Base-by-base conservation (phyloP, 2,888 invertebrate species). In the Caenorhabditis uteleia region DNA sequence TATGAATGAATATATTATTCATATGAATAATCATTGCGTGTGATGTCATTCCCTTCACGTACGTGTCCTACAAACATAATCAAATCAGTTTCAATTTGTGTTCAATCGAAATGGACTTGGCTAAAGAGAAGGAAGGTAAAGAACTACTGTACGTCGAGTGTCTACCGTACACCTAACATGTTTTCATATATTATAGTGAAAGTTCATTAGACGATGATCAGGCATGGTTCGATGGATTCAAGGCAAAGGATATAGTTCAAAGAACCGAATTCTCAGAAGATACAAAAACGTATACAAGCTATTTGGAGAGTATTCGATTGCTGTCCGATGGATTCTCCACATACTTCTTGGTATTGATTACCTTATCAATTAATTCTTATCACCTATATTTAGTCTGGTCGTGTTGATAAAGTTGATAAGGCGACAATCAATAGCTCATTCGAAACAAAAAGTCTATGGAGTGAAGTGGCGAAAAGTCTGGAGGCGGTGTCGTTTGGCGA, bases 141-240 rank as follows among this genome's bases (percentile, higher is more conserved):
- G n/a, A n/a, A n/a, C n/a, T n/a, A n/a, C n/a, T n/a, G n/a, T n/a
- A n/a, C n/a, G n/a, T n/a, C n/a, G n/a, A n/a, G n/a, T n/a, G n/a
- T n/a, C n/a, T n/a, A n/a, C n/a, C n/a, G n/a, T n/a, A n/a, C n/a
- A n/a, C n/a, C n/a, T n/a, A n/a, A n/a, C n/a, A n/a, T n/a, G n/a
- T n/a, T n/a, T n/a, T n/a, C n/a, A n/a, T n/a, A n/a, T 34, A 34
- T 34, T 14, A 34, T n/a, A 38, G 40, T 6, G 40, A 40, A n/a
- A 40, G 40, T 25, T 40, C 40, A 25, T 14, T 23, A 7, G 40
- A 40, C 8, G 40, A 40, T 25, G 40, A 40, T 21, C n/a, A n/a
- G n/a, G 40, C 21, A 40, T 40, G 40, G 40, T 23, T 40, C 14
- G 6, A 21, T 14, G 25, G 25, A 25, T 40, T 21, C 14, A 40